phyloP scores from a whole-genome alignment of 2,888 invertebrate genomes.

The Carabus problematicus region DNA sequence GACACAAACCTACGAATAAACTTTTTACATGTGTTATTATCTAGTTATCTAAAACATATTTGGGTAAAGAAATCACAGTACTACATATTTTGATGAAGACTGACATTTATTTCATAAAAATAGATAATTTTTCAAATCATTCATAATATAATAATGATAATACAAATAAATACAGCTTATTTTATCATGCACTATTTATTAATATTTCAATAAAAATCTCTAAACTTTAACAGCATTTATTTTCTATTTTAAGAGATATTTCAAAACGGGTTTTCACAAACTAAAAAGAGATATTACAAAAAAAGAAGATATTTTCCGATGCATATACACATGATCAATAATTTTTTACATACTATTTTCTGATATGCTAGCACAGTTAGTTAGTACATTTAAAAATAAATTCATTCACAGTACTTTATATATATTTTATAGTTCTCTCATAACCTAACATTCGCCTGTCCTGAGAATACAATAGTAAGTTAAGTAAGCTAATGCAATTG shows the following conservation, averaged over 20 bases:
- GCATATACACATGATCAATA: conserved; percentile 28
- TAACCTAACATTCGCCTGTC: background rate
- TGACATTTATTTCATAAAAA: too few species aligned
- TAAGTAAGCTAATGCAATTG: background rate
- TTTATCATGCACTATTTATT: too few species aligned
- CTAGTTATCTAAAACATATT: too few species aligned
- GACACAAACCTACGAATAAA: too few species aligned
- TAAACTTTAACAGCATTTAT: conserved; percentile 39
- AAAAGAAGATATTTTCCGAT: conserved; percentile 18
- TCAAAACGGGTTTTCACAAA: conserved; percentile 13
- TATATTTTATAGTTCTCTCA: background rate
- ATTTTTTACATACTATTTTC: conserved; percentile 15
- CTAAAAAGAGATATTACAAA: conserved; percentile 28
- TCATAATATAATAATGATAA: too few species aligned
- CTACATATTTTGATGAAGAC: too few species aligned
- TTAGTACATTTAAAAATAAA: background rate
- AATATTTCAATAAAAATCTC: background rate
- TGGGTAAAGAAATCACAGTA: too few species aligned
- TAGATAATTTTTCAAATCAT: too few species aligned
- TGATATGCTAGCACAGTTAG: conserved; percentile 39
- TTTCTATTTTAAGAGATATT: conserved; percentile 31
- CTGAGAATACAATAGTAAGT: background rate
- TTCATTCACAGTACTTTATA: background rate
- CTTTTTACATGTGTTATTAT: too few species aligned
- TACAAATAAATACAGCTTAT: too few species aligned